These are phyloP conservation scores for Acanthosoma haemorrhoidale DNA, from an alignment of 2,888 invertebrate genomes.

Conservation along the genomic window DNA sequence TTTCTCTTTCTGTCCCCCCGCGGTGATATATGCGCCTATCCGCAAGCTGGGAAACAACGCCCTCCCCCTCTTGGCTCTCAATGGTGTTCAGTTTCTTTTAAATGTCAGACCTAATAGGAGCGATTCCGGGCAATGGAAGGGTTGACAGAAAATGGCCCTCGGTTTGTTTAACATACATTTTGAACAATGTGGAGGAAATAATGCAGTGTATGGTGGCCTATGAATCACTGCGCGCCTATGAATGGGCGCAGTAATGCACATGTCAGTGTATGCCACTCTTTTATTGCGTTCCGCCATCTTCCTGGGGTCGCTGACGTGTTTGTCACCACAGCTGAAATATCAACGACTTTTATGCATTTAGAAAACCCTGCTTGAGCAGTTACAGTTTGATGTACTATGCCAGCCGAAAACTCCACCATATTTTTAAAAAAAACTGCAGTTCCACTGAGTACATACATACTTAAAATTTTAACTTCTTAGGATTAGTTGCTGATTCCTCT, in stretches of 20 bases:
- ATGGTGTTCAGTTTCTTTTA: not conserved
- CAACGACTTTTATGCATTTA: too few species aligned
- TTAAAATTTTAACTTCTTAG: too few species aligned
- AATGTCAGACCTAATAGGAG: not conserved
- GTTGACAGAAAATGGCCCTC: not conserved
- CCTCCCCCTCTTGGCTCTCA: not conserved
- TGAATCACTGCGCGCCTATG: not conserved
- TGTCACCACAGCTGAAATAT: too few species aligned
- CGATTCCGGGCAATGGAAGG: conserved; percentile 8
- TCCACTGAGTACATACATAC: too few species aligned
- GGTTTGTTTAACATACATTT: conserved; percentile 14
- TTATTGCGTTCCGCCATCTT: not conserved
- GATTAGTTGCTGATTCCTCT: too few species aligned
- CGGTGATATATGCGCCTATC: not conserved
- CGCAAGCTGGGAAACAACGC: not conserved
- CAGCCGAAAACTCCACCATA: too few species aligned
- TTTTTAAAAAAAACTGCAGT: too few species aligned
- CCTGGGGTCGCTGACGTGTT: not conserved
- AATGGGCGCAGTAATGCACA: not conserved
- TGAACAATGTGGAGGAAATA: not conserved
- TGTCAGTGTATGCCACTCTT: not conserved
- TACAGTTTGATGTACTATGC: too few species aligned
- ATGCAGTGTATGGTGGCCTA: not conserved
- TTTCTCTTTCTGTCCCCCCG: not conserved
- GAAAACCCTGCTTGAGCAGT: too few species aligned